Conservation (phyloP, 2,888 invertebrate genomes). For the Oxycera nigricornis region DNA sequence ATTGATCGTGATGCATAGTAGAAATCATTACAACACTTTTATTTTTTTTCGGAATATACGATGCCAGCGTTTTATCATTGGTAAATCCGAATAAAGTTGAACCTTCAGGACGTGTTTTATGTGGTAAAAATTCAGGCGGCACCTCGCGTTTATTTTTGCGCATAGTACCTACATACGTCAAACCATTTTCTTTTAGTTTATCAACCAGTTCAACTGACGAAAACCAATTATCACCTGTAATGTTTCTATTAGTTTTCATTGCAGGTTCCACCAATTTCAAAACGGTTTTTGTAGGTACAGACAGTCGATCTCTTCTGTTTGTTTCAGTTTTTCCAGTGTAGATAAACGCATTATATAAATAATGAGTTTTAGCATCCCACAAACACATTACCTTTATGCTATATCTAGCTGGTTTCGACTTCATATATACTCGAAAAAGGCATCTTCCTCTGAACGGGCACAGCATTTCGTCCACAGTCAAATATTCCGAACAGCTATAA, state of each 20-base stretch:
- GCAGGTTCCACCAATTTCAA: background rate
- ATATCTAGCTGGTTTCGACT: conserved; percentile 1
- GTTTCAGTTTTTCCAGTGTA: conserved; percentile 15
- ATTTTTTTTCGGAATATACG: background rate
- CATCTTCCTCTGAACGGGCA: conserved; percentile 8
- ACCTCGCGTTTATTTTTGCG: conserved; percentile 21
- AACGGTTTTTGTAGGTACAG: background rate
- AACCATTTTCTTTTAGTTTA: background rate
- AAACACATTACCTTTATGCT: background rate
- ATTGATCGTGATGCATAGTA: background rate
- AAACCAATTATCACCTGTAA: conserved; percentile 14
- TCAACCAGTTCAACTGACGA: conserved; percentile 1
- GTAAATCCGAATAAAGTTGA: conserved; percentile 3
- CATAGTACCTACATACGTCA: background rate
- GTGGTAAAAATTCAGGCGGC: background rate
- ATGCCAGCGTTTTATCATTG: background rate
- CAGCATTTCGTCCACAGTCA: conserved; percentile 7
- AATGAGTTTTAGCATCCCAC: conserved; percentile 7
- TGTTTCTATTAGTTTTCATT: background rate
- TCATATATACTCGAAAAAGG: background rate
- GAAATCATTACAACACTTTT: conserved; percentile 18
- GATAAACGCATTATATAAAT: conserved; percentile 10
- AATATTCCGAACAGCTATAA: background rate
- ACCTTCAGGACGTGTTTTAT: background rate
- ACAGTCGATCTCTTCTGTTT: background rate